These are phyloP conservation scores for Agrypnus murinus DNA, from an alignment of 2,888 invertebrate genomes.

Conservation along the genomic window DNA sequence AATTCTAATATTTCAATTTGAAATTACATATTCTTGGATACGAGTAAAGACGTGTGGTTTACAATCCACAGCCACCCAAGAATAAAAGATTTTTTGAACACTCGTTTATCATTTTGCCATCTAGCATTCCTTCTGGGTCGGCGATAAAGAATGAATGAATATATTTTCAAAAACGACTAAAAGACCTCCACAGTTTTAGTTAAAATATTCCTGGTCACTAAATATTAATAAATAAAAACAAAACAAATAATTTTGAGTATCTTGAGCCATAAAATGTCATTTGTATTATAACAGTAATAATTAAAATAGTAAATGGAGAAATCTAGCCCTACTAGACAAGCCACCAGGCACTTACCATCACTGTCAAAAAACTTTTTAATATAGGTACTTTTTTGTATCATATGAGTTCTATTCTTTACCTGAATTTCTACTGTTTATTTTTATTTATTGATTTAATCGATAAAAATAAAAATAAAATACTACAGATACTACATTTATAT, in stretches of 20 bases:
- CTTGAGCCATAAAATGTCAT: constrained; percentile 27
- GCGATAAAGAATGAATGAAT: too few species aligned
- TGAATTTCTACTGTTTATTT: constrained; percentile 11
- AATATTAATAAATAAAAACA: constrained; percentile 32
- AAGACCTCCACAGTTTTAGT: too few species aligned
- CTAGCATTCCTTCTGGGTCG: too few species aligned
- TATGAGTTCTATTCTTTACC: constrained; percentile 21
- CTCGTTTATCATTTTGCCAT: too few species aligned
- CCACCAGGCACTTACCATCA: constrained; percentile 58
- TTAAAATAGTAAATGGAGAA: neutral
- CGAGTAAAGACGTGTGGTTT: too few species aligned
- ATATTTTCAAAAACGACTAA: too few species aligned
- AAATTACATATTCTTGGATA: too few species aligned
- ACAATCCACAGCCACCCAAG: too few species aligned
- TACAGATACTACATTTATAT: neutral
- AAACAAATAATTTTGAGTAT: constrained; percentile 5
- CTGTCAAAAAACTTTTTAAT: constrained; percentile 47
- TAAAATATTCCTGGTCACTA: too few species aligned
- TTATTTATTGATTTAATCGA: constrained; percentile 1
- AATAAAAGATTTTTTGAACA: too few species aligned
- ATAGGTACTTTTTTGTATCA: constrained; percentile 45
- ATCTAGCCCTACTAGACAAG: constrained; percentile 52
- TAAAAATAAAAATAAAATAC: constrained; percentile 2
- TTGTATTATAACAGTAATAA: constrained; percentile 30
- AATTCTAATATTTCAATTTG: too few species aligned